phyloP scores from a whole-genome alignment of 2,888 invertebrate genomes.

The Elmis aenea region DNA sequence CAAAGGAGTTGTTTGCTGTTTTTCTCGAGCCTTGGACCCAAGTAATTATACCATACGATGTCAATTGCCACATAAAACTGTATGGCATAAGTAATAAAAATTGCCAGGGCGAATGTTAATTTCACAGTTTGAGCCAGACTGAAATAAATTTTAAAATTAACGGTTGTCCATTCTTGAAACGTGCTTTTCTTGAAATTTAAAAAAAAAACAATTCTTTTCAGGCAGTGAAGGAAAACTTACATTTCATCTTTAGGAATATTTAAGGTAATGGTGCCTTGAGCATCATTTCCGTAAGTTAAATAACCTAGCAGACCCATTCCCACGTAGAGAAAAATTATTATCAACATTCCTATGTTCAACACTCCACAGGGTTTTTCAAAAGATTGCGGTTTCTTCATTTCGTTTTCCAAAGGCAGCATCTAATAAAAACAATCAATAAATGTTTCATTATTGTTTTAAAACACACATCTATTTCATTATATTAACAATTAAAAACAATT shows the following conservation, averaged over 20 bases:
- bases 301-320: slow-evolving; percentile 90
- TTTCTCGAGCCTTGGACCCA: slow-evolving; percentile 56
- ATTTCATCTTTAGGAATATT: slow-evolving; percentile 67
- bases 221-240: too few relatives aligned
- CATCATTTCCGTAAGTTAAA: slow-evolving; percentile 69
- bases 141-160: too few relatives aligned
- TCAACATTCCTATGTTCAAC: slow-evolving; percentile 76
- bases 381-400: slow-evolving; percentile 81
- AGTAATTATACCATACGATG: slow-evolving; percentile 82
- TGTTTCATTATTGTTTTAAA: too few relatives aligned
- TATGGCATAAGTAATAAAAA: slow-evolving; percentile 87
- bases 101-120: slow-evolving; percentile 69
- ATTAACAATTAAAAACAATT: too few relatives aligned
- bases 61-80: slow-evolving; percentile 95
- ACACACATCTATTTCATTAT: too few relatives aligned
- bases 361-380: slow-evolving; percentile 81
- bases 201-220: too few relatives aligned
- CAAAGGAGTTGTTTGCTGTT: slow-evolving; percentile 58
- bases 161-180: too few relatives aligned
- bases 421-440: too few relatives aligned
- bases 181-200: too few relatives aligned
- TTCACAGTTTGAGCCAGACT: slow-evolving; percentile 70
- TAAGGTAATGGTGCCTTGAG: slow-evolving; percentile 79
- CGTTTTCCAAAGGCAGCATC: slow-evolving; percentile 90
- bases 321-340: slow-evolving; percentile 78